phyloP scores from a whole-genome alignment of 2,113 vertebrate species.

The Chroicocephalus ridibundus region DNA sequence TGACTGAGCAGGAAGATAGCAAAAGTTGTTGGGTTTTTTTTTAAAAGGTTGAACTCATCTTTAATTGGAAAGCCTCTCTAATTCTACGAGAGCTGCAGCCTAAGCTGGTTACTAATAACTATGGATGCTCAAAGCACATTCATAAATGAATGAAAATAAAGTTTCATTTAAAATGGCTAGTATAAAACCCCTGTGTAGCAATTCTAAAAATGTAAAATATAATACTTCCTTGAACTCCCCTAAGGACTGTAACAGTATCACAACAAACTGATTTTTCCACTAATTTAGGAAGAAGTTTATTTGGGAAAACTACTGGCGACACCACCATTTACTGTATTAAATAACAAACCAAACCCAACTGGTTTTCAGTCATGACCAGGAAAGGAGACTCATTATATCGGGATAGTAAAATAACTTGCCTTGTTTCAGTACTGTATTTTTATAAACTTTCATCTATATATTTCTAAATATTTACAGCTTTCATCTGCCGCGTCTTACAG shows the following conservation, averaged over 20 bases:
- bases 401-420: neutral
- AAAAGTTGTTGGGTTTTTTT: neutral
- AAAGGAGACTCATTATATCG: neutral
- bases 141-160: neutral
- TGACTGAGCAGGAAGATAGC: neutral
- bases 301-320: neutral
- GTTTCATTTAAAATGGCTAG: neutral
- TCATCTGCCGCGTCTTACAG: neutral
- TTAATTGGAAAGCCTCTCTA: neutral
- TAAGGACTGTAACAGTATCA: neutral
- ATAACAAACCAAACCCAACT: neutral
- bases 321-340: neutral
- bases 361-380: neutral
- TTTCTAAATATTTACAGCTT: neutral
- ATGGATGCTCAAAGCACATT: neutral
- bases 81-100: neutral
- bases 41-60: neutral
- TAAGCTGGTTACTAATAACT: neutral
- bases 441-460: neutral
- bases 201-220: neutral
- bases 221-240: neutral
- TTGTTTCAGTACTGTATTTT: neutral
- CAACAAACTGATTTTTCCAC: neutral
- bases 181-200: neutral
- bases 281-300: neutral